Percentiles rank a stretch among this genome's conserved stretches.
phyloP scores from a whole-genome alignment of 2,113 vertebrate genomes.

The Elgaria multicarinata region DNA sequence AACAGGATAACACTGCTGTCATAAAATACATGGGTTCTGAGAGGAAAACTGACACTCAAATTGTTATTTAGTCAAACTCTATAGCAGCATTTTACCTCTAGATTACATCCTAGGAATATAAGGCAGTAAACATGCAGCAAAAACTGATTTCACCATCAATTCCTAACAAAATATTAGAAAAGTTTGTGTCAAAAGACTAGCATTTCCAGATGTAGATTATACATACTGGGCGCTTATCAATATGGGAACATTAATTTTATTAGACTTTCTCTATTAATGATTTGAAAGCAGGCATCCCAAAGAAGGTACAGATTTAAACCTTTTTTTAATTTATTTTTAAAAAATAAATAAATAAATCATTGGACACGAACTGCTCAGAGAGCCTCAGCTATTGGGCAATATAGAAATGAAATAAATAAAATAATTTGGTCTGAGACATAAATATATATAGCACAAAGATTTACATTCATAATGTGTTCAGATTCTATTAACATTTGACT shows the following conservation, averaged over 20 bases:
- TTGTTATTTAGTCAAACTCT: constrained; percentile 6
- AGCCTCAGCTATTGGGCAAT: no score
- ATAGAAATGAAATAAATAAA: no score
- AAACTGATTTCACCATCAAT: background rate
- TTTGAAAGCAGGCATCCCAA: background rate
- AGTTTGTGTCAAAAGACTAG: background rate
- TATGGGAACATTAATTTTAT: background rate
- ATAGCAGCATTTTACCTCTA: background rate
- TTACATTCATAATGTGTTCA: background rate
- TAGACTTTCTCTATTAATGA: background rate
- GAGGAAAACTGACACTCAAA: background rate
- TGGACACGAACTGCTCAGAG: no score
- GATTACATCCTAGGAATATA: background rate
- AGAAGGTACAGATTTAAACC: background rate
- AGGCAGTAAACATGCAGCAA: background rate
- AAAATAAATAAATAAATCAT: no score
- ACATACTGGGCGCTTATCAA: background rate
- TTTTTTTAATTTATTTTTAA: no score
- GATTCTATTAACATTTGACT: background rate
- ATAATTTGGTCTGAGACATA: background rate
- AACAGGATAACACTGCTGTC: background rate
- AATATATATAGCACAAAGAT: background rate
- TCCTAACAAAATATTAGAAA: background rate
- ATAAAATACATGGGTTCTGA: constrained; percentile 1
- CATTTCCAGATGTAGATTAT: background rate